Base-by-base conservation (phyloP, 2,888 invertebrate genomes). In the Drosophila tripunctata region DNA sequence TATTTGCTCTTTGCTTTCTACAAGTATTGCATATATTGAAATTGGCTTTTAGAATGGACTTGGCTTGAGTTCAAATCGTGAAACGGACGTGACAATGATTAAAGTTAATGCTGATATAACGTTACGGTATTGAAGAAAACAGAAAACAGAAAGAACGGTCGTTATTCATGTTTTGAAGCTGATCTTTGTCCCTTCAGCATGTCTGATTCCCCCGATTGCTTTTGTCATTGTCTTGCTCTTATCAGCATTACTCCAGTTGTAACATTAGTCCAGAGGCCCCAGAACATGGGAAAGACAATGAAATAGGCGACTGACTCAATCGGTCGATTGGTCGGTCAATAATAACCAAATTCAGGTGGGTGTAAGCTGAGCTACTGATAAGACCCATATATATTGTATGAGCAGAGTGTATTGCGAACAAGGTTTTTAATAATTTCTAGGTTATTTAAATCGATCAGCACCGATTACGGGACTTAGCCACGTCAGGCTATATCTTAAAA, bases 281-380 rank as follows among this genome's bases (percentile, higher is more conserved):
- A 4, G 41, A 35, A 43, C 17, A 35, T 35, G 43, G 12, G 31
- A 36, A 54, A 51, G 57, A 66, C 55, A 66, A 75, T 69, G 47
- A 35, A 70, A 40, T 52, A 24, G 17, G 24, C 36, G 40, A 63
- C n/a, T 51, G 40, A 67, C 60, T 67, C 43, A 50, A 22, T 30
- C 36, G 21, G 7, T 22, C 22, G 10, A 12, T 50, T 10, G 15
- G 15, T 50, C 54, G 33, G 33, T 62, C 62, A 55, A 44, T 55
- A 62, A 63, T 54, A 67, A 67, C 52, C 56, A 73, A 66, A 41
- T 45, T 73, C 67, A 77, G 74, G 78, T 77, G 61, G 61, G 48
- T 55, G 78, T 73, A 73, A 73, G 14, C 41, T 57, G 74, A 73
- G 60, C 73, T 21, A 8, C 50, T 55, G 73, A 73, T 73, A 73